Base-by-base conservation (phyloP, 2,888 invertebrate species). In the Sarcophaga subvicina region DNA sequence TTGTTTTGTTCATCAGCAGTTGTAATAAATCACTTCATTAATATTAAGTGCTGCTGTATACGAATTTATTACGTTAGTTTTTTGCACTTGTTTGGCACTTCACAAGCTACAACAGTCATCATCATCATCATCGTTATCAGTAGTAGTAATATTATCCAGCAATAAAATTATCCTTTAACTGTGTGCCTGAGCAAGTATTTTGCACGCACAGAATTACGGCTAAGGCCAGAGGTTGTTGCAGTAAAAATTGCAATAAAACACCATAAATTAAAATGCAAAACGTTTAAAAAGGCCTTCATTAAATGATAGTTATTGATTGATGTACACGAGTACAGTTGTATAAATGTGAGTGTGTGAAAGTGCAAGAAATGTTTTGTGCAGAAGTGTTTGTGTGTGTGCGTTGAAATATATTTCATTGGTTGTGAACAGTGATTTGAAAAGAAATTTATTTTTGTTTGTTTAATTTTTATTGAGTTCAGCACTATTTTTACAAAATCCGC, bases 1-100 rank as follows among this genome's bases (percentile, higher is more conserved):
- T 49, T 11, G 54, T 27, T 54, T 66, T 66, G 49, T 71, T 71
- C 17, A 71, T 71, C 59, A 59, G 10, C 27, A 77, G 59, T 37
- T 77, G 59, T 66, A 67, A 77, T 77, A 77, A 77, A 77, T 77
- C 45, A 77, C 59, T 77, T 77, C 76, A 77, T 67, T 77, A 67
- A 54, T 77, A 59, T 77, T 76, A 66, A 76, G 59, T 67, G 66
- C 22, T 49, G 10, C 47, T n/a, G 5, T 6, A 47, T 17, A 14
- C 14, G 45, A 73, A 60, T 60, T 45, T 60, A 17, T 71, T 27
- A n/a, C 27, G 11, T n/a, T 59, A 14, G 12, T 14, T 60, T 60
- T 72, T 62, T 10, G 17, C 20, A 47, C 11, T n/a, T 60, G 14
- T 22, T 14, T 62, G 12, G 1, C 8, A 14, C 11, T 27, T 6